These are phyloP conservation scores for Varecia variegata DNA, from an alignment of 2,797 vertebrate genomes.

Conservation along the genomic window DNA sequence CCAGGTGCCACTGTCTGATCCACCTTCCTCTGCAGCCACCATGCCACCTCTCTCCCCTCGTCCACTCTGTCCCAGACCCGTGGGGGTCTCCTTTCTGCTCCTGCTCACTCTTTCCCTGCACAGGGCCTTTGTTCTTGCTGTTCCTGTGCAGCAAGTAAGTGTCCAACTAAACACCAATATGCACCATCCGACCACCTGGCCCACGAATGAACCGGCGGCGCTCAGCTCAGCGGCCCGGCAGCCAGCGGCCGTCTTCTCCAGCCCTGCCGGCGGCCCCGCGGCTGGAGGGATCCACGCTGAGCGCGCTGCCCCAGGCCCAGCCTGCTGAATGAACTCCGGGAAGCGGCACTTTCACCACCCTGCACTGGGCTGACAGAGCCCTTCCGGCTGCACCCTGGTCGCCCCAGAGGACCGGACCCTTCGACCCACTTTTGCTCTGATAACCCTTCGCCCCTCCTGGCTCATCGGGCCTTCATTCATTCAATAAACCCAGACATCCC, in stretches of 20 bases:
- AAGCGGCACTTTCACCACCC: neutral
- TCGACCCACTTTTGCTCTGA: neutral
- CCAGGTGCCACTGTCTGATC: neutral
- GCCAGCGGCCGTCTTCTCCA: neutral
- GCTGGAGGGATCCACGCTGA: accelerated
- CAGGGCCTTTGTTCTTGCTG: neutral
- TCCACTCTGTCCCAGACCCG: neutral
- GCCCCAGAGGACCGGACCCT: neutral
- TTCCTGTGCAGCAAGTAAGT: neutral
- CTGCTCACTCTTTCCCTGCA: neutral
- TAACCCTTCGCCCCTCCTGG: neutral
- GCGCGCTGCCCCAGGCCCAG: accelerated
- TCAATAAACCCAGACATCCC: neutral
- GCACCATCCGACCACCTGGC: accelerated
- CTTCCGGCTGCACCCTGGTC: too few relatives aligned
- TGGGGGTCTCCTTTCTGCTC: neutral
- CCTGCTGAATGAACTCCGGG: neutral
- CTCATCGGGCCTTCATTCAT: neutral
- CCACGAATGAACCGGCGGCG: accelerated
- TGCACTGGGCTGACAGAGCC: accelerated
- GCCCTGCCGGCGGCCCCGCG: neutral
- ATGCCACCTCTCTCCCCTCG: neutral
- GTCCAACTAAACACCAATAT: neutral
- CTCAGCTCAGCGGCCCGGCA: neutral
- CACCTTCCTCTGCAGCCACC: neutral